Conservation (phyloP, 1,140 invertebrate genomes). For the Ericerus pela region DNA sequence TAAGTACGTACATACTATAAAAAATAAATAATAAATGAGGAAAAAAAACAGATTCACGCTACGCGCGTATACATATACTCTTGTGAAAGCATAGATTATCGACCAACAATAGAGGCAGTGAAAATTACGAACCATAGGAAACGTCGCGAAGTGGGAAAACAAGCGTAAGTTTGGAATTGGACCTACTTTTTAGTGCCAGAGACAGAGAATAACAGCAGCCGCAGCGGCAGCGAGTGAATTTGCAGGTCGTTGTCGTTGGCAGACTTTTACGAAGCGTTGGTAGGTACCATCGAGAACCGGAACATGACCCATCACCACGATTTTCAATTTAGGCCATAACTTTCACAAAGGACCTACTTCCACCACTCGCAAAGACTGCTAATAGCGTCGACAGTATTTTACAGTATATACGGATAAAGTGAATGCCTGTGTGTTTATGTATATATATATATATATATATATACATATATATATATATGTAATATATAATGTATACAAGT, state of each 20-base stretch:
- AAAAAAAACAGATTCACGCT: too few species aligned
- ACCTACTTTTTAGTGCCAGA: constrained; percentile 2
- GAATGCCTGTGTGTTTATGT: too few species aligned
- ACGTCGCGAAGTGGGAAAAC: not conserved
- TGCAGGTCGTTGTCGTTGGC: not conserved
- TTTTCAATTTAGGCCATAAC: constrained; percentile 11
- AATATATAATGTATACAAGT: too few species aligned
- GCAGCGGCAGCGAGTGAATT: not conserved
- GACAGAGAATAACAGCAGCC: not conserved
- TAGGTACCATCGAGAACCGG: not conserved
- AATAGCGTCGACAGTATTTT: too few species aligned
- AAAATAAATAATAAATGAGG: too few species aligned
- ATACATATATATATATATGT: too few species aligned
- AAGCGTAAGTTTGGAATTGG: not conserved
- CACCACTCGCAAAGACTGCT: too few species aligned
- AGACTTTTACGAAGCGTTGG: not conserved
- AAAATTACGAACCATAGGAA: not conserved
- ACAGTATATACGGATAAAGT: too few species aligned
- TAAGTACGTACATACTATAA: too few species aligned
- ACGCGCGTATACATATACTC: too few species aligned
- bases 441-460: too few species aligned
- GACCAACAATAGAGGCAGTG: not conserved
- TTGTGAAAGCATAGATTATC: constrained; percentile 6
- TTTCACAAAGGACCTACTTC: constrained; percentile 8
- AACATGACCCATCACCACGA: constrained; percentile 10